Conservation (phyloP, 2,888 invertebrate species). For the Ormyrus pomaceus region DNA sequence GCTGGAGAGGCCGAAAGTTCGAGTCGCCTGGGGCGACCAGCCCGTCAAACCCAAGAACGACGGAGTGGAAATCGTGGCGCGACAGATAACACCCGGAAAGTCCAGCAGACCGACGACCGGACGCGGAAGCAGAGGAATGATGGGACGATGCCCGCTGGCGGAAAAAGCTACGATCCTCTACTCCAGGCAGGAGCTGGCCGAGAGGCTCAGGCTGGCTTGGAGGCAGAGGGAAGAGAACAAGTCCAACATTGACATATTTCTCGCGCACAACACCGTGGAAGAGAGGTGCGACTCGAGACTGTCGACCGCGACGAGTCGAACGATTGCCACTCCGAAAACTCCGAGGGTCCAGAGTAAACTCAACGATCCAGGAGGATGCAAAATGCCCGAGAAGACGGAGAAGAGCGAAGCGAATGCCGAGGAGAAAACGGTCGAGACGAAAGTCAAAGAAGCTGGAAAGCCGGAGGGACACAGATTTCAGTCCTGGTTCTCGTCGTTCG, state of each 20-base stretch:
- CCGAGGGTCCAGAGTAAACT: conserved; percentile 34
- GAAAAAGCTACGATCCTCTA: conserved; percentile 70
- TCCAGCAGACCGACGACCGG: conserved; percentile 53
- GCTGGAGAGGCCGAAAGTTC: conserved; percentile 65
- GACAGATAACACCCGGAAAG: conserved; percentile 66
- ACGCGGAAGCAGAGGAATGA: conserved; percentile 34
- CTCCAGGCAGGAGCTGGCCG: conserved; percentile 76
- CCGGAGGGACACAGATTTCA: neutral
- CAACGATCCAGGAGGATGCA: neutral
- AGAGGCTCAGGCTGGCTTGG: conserved; percentile 77
- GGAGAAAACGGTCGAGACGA: neutral
- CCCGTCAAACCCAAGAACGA: conserved; percentile 52
- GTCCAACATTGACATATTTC: conserved; percentile 80
- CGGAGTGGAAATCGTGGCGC: conserved; percentile 68
- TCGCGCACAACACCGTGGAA: conserved; percentile 77
- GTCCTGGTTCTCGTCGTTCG: conserved; percentile 39
- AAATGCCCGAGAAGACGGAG: neutral
- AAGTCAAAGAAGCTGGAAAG: neutral
- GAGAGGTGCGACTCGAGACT: conserved; percentile 68
- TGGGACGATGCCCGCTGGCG: conserved; percentile 48
- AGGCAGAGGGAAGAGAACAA: conserved; percentile 77
- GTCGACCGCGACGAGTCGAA: conserved; percentile 60
- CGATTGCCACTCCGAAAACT: conserved; percentile 45
- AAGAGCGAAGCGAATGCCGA: neutral
- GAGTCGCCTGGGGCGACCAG: conserved; percentile 70